These are phyloP conservation scores for Polietes domitor DNA, from an alignment of 2,888 invertebrate species.

Conservation along the genomic window DNA sequence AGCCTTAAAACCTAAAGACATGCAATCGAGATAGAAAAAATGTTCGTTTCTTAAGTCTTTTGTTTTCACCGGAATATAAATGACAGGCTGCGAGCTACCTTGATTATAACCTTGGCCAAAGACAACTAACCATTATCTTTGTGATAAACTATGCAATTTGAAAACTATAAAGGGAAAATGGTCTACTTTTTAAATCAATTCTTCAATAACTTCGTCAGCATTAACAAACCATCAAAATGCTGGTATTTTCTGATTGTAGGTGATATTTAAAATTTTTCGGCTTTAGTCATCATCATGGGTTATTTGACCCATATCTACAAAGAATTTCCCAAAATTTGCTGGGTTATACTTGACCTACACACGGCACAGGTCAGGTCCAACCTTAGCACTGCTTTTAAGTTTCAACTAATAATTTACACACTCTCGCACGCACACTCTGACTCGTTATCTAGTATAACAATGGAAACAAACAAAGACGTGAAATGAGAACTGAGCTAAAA, in stretches of 20 bases:
- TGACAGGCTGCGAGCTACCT: neutral
- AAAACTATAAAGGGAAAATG: neutral
- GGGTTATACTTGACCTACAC: neutral
- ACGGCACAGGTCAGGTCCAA: neutral
- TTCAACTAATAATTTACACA: neutral
- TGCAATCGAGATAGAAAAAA: slow-evolving; percentile 16
- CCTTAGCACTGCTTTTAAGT: neutral
- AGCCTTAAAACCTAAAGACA: too few species aligned
- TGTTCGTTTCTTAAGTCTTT: slow-evolving; percentile 18
- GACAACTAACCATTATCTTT: neutral
- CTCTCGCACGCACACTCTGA: neutral
- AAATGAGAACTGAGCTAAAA: neutral
- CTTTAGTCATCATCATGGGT: neutral
- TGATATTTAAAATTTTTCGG: neutral
- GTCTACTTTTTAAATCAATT: slow-evolving; percentile 15
- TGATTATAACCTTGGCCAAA: neutral
- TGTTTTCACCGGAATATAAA: slow-evolving; percentile 7
- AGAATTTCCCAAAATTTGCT: neutral
- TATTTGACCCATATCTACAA: neutral
- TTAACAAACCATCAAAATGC: neutral
- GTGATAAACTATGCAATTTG: slow-evolving; percentile 14
- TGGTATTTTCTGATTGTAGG: neutral
- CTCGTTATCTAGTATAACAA: neutral
- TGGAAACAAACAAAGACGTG: neutral
- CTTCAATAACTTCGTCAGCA: neutral